Evolutionary conservation across 1,140 invertebrate species (phyloP).

Genomic region (Eubasilissa regina): DNA sequence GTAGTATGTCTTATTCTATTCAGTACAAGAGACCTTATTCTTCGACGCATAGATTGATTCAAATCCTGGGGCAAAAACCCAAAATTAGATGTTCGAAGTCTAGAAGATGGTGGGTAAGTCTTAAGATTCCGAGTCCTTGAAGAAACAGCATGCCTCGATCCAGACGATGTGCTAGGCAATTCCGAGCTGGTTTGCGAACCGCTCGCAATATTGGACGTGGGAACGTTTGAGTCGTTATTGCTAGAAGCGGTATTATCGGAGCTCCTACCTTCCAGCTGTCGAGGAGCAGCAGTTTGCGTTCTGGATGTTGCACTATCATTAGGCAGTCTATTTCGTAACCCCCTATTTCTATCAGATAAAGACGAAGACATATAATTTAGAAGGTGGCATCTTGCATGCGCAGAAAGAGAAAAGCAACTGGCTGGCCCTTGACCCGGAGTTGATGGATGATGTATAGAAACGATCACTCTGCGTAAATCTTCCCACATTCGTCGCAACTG

Average conservation of each 20-base stretch:
- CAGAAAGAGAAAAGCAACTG: slow-evolving; percentile 66
- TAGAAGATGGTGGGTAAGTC: slow-evolving; percentile 22
- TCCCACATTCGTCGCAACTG: slow-evolving; percentile 78
- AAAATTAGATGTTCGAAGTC: slow-evolving; percentile 5
- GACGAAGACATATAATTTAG: slow-evolving; percentile 55
- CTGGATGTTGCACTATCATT: slow-evolving; percentile 61
- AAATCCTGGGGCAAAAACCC: slow-evolving; percentile 50
- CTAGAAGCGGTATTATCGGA: neutral
- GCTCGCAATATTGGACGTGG: neutral
- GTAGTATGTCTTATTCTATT: slow-evolving; percentile 63
- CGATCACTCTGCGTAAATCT: slow-evolving; percentile 75
- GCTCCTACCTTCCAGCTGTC: neutral
- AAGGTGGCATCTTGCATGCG: slow-evolving; percentile 67
- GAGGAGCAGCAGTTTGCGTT: neutral
- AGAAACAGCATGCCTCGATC: neutral
- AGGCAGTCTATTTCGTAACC: neutral
- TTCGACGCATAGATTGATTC: slow-evolving; percentile 63
- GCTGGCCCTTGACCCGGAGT: slow-evolving; percentile 65
- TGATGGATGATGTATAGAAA: slow-evolving; percentile 70
- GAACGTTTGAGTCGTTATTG: neutral
- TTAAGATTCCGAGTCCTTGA: slow-evolving; percentile 1
- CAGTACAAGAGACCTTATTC: slow-evolving; percentile 63
- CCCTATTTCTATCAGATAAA: slow-evolving; percentile 22
- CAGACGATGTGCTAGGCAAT: slow-evolving; percentile 40
- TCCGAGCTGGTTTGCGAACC: slow-evolving; percentile 5